Percentiles rank a stretch among this genome's conserved stretches.
Conservation (phyloP, 2,113 vertebrate genomes). For the Brevimyrus niger region DNA sequence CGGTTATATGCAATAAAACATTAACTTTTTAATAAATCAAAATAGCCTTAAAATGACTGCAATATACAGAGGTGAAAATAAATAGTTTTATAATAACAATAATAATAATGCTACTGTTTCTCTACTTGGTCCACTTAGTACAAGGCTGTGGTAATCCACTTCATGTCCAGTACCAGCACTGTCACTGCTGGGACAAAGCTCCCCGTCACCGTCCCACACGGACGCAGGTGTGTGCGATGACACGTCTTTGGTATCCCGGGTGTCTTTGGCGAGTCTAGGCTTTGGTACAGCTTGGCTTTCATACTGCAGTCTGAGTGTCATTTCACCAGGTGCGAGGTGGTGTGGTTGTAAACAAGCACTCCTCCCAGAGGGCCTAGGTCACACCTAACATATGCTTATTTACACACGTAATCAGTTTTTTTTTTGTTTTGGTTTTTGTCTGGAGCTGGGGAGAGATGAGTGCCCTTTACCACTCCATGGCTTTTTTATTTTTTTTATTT, state of each 20-base stretch:
- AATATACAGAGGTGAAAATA: constrained; percentile 84
- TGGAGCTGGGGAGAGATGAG: background rate
- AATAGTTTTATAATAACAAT: constrained; percentile 58
- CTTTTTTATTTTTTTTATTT: background rate
- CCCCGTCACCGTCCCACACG: constrained; percentile 50
- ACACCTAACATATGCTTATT: background rate
- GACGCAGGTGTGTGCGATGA: background rate
- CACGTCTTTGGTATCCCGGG: background rate
- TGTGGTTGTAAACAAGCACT: background rate
- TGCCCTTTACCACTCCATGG: background rate
- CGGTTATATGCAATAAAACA: constrained; percentile 4
- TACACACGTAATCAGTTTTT: background rate
- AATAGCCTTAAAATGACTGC: constrained; percentile 73
- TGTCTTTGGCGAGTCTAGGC: background rate
- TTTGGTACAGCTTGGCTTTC: background rate
- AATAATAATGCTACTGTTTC: constrained; percentile 70
- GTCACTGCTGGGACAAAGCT: constrained; percentile 62
- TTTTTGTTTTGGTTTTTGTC: background rate
- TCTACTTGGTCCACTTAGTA: constrained; percentile 74
- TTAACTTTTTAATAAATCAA: constrained; percentile 47
- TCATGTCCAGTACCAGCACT: constrained; percentile 67
- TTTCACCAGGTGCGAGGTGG: background rate
- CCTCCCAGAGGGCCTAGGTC: background rate
- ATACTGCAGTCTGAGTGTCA: background rate
- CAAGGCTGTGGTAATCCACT: constrained; percentile 66